Conservation (phyloP, 2,113 vertebrate species). For the Myiopsitta monachus region DNA sequence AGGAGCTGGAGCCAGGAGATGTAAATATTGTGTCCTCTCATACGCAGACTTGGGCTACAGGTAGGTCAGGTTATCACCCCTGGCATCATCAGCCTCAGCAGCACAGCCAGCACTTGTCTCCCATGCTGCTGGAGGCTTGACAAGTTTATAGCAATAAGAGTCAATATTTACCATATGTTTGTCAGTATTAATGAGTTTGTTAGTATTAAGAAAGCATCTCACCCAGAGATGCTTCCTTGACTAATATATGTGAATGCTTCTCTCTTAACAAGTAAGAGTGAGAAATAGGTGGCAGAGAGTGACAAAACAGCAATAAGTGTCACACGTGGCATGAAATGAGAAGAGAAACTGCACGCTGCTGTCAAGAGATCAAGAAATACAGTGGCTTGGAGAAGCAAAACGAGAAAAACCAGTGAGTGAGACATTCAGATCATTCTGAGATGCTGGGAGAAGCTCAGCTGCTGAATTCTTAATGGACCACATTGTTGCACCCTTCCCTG, state of each 20-base stretch:
- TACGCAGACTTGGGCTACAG: background rate
- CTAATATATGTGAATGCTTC: background rate
- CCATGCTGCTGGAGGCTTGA: background rate
- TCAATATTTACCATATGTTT: background rate
- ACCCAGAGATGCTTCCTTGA: background rate
- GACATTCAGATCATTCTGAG: background rate
- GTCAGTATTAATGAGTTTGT: background rate
- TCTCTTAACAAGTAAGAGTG: background rate
- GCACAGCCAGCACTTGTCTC: background rate
- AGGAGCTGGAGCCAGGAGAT: background rate
- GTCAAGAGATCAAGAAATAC: background rate
- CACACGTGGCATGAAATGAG: background rate
- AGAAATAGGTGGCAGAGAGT: background rate
- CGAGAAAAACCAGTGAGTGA: background rate
- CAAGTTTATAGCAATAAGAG: background rate
- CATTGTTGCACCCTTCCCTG: accelerated
- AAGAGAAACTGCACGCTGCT: background rate
- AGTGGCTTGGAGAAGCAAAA: background rate
- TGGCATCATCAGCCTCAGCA: background rate
- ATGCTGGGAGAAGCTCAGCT: background rate
- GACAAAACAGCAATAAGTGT: background rate
- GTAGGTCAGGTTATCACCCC: background rate
- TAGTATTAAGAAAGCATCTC: background rate
- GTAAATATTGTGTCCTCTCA: background rate
- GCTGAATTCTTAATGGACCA: background rate